A percentile compares a stretch with the other conserved stretches of the same genome.
Conservation (phyloP, 2,888 invertebrate genomes). For the Catocala nupta region DNA sequence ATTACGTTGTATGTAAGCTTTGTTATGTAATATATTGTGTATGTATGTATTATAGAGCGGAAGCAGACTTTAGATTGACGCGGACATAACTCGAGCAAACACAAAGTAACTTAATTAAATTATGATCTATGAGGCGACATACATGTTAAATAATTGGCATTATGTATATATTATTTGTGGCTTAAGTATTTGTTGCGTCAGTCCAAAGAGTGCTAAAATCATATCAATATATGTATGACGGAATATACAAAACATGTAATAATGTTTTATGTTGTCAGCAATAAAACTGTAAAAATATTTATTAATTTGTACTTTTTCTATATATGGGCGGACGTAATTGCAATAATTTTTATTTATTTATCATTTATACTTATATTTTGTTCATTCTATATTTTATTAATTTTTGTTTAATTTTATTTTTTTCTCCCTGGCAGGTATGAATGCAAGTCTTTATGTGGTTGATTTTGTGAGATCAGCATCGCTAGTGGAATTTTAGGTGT, state of each 20-base stretch:
- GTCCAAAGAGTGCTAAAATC: constrained; percentile 49
- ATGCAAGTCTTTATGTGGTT: constrained; percentile 84
- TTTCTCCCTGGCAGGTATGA: constrained; percentile 80
- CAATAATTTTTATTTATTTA: constrained; percentile 48
- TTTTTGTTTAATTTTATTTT: constrained; percentile 52
- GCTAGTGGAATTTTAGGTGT: constrained; percentile 65
- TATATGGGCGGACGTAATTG: constrained; percentile 55
- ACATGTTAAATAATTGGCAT: too few species aligned
- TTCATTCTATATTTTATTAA: constrained; percentile 16
- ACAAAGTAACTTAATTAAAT: too few species aligned
- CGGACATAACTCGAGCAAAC: not conserved
- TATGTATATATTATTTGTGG: too few species aligned
- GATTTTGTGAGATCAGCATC: constrained; percentile 63
- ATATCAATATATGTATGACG: constrained; percentile 55
- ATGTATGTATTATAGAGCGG: constrained; percentile 49
- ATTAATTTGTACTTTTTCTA: constrained; percentile 41
- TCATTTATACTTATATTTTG: constrained; percentile 31
- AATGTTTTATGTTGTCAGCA: constrained; percentile 44
- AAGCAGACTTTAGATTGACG: constrained; percentile 36
- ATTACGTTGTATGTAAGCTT: constrained; percentile 42
- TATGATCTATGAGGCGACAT: too few species aligned
- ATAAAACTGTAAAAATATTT: constrained; percentile 36
- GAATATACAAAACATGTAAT: constrained; percentile 30
- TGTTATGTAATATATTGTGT: constrained; percentile 51
- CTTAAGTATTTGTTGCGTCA: constrained; percentile 10